Conservation (phyloP, 2,888 invertebrate genomes). For the Scelioninae gen. 1 region DNA sequence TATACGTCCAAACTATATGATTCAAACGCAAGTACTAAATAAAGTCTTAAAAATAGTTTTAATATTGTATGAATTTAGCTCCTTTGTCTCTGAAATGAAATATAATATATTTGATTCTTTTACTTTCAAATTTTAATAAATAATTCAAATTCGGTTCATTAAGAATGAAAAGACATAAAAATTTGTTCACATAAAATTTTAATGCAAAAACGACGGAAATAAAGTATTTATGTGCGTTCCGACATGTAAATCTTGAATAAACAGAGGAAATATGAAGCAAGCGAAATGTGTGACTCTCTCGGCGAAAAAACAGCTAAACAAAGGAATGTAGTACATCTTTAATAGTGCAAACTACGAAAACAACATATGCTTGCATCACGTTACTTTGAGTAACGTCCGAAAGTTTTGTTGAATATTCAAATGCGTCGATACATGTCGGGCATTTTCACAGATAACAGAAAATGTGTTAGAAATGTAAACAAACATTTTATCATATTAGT, state of each 20-base stretch:
- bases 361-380: conserved; percentile 23
- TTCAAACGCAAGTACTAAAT: conserved; percentile 11
- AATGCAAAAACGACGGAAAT: too few relatives aligned
- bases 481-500: background rate
- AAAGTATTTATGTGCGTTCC: too few relatives aligned
- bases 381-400: conserved; percentile 21
- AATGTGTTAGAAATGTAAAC: background rate
- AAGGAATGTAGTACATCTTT: conserved; percentile 16
- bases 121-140: too few relatives aligned
- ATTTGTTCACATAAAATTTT: background rate
- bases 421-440: background rate
- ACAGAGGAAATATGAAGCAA: conserved; percentile 4
- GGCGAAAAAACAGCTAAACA: conserved; percentile 18
- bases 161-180: background rate
- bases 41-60: background rate
- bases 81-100: too few relatives aligned
- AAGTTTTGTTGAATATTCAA: conserved; percentile 1
- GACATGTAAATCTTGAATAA: conserved; percentile 12
- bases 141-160: too few relatives aligned
- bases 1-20: background rate
- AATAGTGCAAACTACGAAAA: conserved; percentile 11
- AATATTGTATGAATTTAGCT: too few relatives aligned
- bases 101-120: too few relatives aligned
- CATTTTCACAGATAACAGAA: background rate
- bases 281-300: conserved; percentile 5